Evolutionary conservation across 2,113 vertebrate species (phyloP), one percentile per base, ranked within the genome.

Genomic region (Glaucomys volans): DNA sequence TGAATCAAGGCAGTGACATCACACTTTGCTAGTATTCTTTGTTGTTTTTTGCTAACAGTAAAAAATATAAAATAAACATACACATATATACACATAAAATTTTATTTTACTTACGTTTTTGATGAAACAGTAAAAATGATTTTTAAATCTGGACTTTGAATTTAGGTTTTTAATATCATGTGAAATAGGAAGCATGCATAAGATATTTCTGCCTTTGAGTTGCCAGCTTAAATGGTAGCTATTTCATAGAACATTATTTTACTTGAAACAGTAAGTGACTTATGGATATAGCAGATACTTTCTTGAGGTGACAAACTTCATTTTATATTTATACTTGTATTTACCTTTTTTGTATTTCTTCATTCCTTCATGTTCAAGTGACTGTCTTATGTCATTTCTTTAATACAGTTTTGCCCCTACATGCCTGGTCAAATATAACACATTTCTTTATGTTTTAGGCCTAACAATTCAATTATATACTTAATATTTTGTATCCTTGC

Each of bases 321-420:
- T 28, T 87, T 94, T 80, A 32, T 40, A 64, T 54, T 95, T 84
- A 85, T 7, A 37, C 35, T 71, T n/a, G 95, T 86, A 35, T 37
- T 92, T 92, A 71, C 47, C 40, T 26, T n/a, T 86, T 90, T 91
- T 79, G 16, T 6, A 84, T 95, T 79, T 74, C 28, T 85, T 90
- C 12, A 18, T 87, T 79, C 22, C 4, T n/a, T 0, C 62, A 28
- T 16, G 28, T 94, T 88, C 10, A 50, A 59, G 50, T 85, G 87
- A 87, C 11, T 2, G 32, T 81, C 59, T 86, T 35, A 7, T 87
- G 13, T 82, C 6, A 79, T 91, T 84, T 89, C 30, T 47, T 95
- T 59, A 85, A 83, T 42, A 72, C 8, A 84, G 0, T 67, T 95
- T 87, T 79, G 50, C 66, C 83, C 35, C 64, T 7, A 47, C 35